Evolutionary conservation across 2,797 vertebrate genomes (phyloP), one percentile per base, ranked within the genome.

Genomic region (Catostomus latipinnis): DNA sequence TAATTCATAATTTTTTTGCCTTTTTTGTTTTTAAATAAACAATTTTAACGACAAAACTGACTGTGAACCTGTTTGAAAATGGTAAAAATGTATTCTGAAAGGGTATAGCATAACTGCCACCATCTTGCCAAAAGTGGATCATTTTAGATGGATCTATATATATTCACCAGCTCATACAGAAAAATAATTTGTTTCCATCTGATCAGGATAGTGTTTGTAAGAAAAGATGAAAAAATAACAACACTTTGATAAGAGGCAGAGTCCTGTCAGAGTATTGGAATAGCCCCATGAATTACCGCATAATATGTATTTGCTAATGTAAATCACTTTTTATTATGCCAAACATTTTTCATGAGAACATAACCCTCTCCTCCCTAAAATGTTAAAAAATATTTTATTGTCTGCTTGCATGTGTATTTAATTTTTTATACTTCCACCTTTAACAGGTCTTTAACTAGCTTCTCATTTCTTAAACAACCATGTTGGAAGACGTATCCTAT

Each of bases 271-370:
- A 57, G 11, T 63, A 16, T 73, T 81, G 70, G 61, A 75, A 61
- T 53, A 14, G 60, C n/a, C 14, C 68, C 61, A 54, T 53, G 34
- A 72, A 10, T 45, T 12, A 49, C 78, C 74, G 68, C 52, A 58
- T 76, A 57, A 81, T 81, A 63, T 81, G 61, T 76, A 54, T 68
- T 71, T 50, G 16, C 65, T 65, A 67, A 77, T 77, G 58, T 66
- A 72, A 75, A 76, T 82, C 45, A 61, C 3, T 34, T 65, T 77
- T 22, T 63, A 81, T 56, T 46, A 10, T 56, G 70, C 49, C 16
- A 61, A 34, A 22, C 22, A 22, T 22, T 67, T 75, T 78, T 71
- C 46, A 74, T 13, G 5, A 43, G 12, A 18, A 66, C 53, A 66
- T 18, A 66, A 48, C 34, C 6, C 13, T 52, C 49, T 81, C 22